phyloP scores from a whole-genome alignment of 2,797 vertebrate genomes.

The Acropternis orthonyx region DNA sequence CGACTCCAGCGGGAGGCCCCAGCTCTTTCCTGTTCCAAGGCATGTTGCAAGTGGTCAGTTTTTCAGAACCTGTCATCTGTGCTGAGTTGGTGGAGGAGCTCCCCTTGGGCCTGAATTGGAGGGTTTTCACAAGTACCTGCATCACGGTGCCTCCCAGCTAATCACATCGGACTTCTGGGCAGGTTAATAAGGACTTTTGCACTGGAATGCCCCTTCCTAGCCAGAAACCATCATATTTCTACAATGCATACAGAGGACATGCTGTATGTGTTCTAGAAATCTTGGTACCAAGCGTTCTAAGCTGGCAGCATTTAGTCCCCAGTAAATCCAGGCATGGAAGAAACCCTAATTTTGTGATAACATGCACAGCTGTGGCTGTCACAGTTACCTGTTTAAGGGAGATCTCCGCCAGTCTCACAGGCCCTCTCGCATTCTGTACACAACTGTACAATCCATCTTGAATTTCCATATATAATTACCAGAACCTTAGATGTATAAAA shows the following conservation, averaged over 20 bases:
- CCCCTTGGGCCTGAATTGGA: not conserved
- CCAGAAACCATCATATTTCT: not conserved
- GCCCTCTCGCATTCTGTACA: not conserved
- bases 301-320: not conserved
- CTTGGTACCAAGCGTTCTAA: not conserved
- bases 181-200: not conserved
- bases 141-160: rapidly evolving
- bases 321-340: not conserved
- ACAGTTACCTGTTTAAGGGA: not conserved
- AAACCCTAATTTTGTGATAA: not conserved
- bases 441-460: not conserved
- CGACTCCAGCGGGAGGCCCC: not conserved
- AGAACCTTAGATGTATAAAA: not conserved
- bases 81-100: not conserved
- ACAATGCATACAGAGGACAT: no score
- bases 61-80: not conserved
- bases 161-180: rapidly evolving
- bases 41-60: not conserved
- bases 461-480: not conserved
- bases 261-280: not conserved
- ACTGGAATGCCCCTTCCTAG: not conserved
- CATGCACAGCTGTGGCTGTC: not conserved
- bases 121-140: not conserved
- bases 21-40: not conserved
- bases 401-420: not conserved